Base-by-base conservation (phyloP, 2,797 vertebrate genomes). In the Trematomus bernacchii region DNA sequence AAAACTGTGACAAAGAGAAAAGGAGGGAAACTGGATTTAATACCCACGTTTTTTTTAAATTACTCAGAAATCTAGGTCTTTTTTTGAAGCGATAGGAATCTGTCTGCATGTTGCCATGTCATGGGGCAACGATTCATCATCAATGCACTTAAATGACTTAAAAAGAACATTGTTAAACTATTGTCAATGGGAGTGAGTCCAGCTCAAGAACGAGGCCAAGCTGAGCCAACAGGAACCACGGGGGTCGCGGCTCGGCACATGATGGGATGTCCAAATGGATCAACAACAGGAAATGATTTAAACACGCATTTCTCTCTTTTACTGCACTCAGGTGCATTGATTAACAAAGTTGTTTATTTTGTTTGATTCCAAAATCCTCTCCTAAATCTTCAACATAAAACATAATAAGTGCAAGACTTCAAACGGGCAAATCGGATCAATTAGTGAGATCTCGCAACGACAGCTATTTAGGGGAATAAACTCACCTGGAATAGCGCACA, bases 291-390 rank as follows among this genome's bases (percentile, higher is more conserved):
- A 93, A 93, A 91, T 78, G 64, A 79, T 79, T 74, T 21, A 78
- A 92, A 88, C 83, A 77, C 27, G 74, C 72, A 58, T 57, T 55
- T 80, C 43, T 76, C 82, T 80, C 66, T 85, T 93, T 93, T 84
- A 94, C 84, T 90, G 85, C 93, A 85, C 80, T 94, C 93, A 94
- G 93, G 93, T 95, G 94, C 92, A 78, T 73, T 80, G 73, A 92
- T 93, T 93, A 91, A 93, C 90, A 87, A 90, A 79, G 79, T 88
- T 90, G 88, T 93, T 94, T 93, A 89, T 87, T 91, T 33, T 7
- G 80, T 89, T 83, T 66, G 69, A 85, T 79, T 92, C 90, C 87
- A 87, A 90, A 92, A 87, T 82, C 61, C 76, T 72, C 77, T 71
- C 75, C 85, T 6, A 86, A 92, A 89, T 80, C 82, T 85, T 87